phyloP scores from a whole-genome alignment of 2,888 invertebrate species.

The Muschampia staudingeri region DNA sequence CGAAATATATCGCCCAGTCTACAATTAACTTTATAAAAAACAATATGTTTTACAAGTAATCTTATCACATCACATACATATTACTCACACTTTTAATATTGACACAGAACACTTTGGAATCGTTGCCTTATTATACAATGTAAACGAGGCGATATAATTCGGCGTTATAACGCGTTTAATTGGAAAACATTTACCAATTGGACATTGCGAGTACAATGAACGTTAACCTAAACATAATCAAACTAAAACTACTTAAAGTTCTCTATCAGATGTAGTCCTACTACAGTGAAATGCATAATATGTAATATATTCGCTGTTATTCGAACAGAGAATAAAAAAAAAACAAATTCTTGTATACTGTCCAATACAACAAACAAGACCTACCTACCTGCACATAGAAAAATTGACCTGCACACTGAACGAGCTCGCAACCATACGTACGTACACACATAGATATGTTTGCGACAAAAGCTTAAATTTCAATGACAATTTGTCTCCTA shows the following conservation, averaged over 20 bases:
- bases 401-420: conserved; percentile 74
- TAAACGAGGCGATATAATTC: conserved; percentile 62
- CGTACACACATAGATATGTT: conserved; percentile 86
- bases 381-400: conserved; percentile 58
- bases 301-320: conserved; percentile 67
- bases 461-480: conserved; percentile 88
- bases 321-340: conserved; percentile 66
- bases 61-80: conserved; percentile 51
- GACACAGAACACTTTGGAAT: conserved; percentile 40
- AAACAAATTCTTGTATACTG: conserved; percentile 60
- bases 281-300: conserved; percentile 72
- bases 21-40: conserved; percentile 26
- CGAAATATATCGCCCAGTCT: conserved; percentile 36
- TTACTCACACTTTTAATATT: conserved; percentile 24
- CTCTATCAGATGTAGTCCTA: conserved; percentile 79
- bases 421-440: conserved; percentile 79
- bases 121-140: conserved; percentile 25
- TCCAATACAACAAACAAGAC: conserved; percentile 56
- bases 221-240: conserved; percentile 73
- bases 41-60: conserved; percentile 39
- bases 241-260: conserved; percentile 85
- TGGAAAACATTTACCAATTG: conserved; percentile 62
- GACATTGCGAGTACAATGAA: conserved; percentile 81
- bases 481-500: conserved; percentile 75
- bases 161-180: conserved; percentile 67